Evolutionary conservation across 2,113 vertebrate genomes (phyloP), one percentile per base, ranked within the genome.

Genomic region (Salvelinus alpinus): DNA sequence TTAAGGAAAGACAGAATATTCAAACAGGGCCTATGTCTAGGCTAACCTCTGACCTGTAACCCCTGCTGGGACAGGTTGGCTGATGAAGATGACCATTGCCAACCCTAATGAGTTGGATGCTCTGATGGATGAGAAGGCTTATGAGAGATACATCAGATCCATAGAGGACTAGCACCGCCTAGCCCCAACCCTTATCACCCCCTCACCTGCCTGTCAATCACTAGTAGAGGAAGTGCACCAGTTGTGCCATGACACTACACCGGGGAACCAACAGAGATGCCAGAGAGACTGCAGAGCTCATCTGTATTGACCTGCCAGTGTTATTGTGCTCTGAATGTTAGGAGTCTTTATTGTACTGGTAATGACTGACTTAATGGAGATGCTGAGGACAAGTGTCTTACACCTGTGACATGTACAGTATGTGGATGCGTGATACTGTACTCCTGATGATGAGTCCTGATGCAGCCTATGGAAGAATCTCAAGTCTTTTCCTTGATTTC

Each of bases 41-140:
- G 38, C 9, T 62, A 62, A 22, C 12, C 44, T 38, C 68, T 48
- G 38, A 48, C 16, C 22, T 14, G 3, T 70, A 18, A 38, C 67
- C 31, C 25, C 11, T 70, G 22, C 76, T 57, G 71, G 81, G 88
- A 1, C 82, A 99, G 97, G 98, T 70, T 99, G 98, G 98, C 94
- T 99, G 87, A 96, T 99, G 88, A 99, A 98, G 95, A 96, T 99
- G 96, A 95, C 95, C 25, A 90, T 99, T 85, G 94, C 92, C 73
- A 95, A 96, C n/a, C 95, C 96, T 72, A 92, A 94, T 69, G 97
- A 99, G 90, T 91, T 99, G 72, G 95, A 98, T 74, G 84, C 94
- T 57, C 92, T 99, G 34, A 97, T 99, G 97, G 95, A 90, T 3
- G 97, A 99, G 93, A 93, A 95, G 16, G 95, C 95, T 0, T 99